These are phyloP conservation scores for Crematogaster levior DNA, from an alignment of 2,888 invertebrate species.

Conservation along the genomic window DNA sequence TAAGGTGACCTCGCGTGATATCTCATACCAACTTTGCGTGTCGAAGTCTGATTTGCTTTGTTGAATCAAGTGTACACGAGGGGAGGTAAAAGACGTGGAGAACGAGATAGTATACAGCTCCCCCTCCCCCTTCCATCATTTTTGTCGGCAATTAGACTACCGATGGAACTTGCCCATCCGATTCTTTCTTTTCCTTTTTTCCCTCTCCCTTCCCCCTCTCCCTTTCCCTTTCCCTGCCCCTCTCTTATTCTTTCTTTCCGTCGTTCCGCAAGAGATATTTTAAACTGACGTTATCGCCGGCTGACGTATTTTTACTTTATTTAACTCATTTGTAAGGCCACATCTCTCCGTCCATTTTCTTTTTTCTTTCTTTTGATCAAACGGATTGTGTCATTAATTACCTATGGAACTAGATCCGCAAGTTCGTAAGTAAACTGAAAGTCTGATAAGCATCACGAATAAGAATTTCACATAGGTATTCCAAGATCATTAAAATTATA, in stretches of 20 bases:
- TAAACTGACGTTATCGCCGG: constrained; percentile 39
- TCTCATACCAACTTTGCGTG: constrained; percentile 83
- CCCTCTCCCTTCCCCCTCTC: too few species aligned
- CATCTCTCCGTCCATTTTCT: background rate
- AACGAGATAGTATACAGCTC: constrained; percentile 78
- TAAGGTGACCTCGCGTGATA: constrained; percentile 83
- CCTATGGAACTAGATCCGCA: background rate
- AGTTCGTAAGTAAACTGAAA: background rate
- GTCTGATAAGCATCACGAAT: background rate
- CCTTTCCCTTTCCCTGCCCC: background rate
- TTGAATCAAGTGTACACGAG: constrained; percentile 83
- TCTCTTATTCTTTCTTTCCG: background rate
- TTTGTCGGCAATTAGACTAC: constrained; percentile 71
- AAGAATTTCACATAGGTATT: constrained; percentile 19
- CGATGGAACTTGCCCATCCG: constrained; percentile 57
- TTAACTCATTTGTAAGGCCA: constrained; percentile 19
- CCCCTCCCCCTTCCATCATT: constrained; percentile 73
- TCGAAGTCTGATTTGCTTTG: constrained; percentile 85
- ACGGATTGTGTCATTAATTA: constrained; percentile 34
- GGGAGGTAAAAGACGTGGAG: constrained; percentile 70
- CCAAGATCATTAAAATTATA: background rate
- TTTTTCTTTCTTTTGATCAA: background rate
- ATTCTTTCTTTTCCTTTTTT: constrained; percentile 45
- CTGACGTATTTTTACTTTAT: background rate
- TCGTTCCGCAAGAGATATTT: constrained; percentile 38